Evolutionary conservation across 2,888 invertebrate species (phyloP).

Genomic region (Clusia tigrina): DNA sequence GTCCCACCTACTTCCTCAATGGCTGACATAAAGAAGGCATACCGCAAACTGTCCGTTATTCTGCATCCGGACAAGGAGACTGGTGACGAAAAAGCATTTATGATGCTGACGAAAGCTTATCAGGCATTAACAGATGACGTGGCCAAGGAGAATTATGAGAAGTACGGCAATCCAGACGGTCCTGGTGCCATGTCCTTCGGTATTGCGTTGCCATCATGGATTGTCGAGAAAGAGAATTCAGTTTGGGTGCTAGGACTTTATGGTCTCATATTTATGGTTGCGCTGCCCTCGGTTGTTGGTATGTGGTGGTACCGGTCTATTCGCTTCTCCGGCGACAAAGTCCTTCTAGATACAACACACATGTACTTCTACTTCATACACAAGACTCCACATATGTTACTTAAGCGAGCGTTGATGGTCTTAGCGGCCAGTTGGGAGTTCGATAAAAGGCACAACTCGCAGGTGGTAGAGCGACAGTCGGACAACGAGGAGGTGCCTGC

Average conservation of each 20-base stretch:
- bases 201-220: constrained; percentile 99
- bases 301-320: constrained; percentile 99
- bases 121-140: constrained; percentile 97
- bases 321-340: constrained; percentile 96
- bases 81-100: constrained; percentile 96
- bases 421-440: constrained; percentile 97
- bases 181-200: constrained; percentile 99
- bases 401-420: constrained; percentile 96
- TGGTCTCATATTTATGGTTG: constrained; percentile 97
- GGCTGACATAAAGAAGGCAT: constrained; percentile 93
- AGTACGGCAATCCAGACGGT: constrained; percentile 99
- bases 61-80: constrained; percentile 98
- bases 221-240: constrained; percentile 99
- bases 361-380: constrained; percentile 96
- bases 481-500: constrained; percentile 95
- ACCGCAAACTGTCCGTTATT: constrained; percentile 89
- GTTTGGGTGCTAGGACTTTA: constrained; percentile 96
- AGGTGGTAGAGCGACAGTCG: constrained; percentile 89
- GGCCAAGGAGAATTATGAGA: constrained; percentile 96
- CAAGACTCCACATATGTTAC: constrained; percentile 93
- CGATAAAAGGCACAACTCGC: constrained; percentile 91
- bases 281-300: constrained; percentile 87
- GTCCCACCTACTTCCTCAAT: constrained; percentile 87
- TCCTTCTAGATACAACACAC: constrained; percentile 94
- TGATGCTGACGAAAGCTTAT: constrained; percentile 93